A percentile compares a stretch with the other conserved stretches of the same genome.
These are phyloP conservation scores for Potamilus streckersoni DNA, from an alignment of 1,140 invertebrate genomes.

Conservation along the genomic window DNA sequence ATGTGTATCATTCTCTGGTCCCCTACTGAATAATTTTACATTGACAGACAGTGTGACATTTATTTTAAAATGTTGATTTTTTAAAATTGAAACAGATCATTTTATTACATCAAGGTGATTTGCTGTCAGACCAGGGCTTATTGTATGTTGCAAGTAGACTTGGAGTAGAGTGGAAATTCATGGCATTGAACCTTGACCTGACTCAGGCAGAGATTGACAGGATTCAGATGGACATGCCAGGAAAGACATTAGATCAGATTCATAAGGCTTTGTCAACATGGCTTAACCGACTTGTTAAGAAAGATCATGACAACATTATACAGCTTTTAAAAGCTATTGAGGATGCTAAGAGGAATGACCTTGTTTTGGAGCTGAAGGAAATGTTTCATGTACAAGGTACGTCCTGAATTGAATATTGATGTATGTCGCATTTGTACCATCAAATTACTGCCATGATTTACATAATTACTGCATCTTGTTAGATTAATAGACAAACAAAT, in stretches of 20 bases:
- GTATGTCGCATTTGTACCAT: no score
- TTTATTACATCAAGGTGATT: not conserved
- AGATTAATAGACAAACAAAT: no score
- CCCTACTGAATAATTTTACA: no score
- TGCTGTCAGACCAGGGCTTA: constrained; percentile 51
- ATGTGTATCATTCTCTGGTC: no score
- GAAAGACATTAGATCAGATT: constrained; percentile 34
- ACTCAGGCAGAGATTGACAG: constrained; percentile 52
- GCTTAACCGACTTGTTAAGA: constrained; percentile 11
- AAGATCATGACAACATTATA: constrained; percentile 14
- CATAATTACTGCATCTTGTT: no score
- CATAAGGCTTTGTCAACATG: constrained; percentile 27
- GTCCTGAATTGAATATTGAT: no score
- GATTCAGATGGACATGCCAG: constrained; percentile 49
- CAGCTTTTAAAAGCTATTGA: constrained; percentile 19
- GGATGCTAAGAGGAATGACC: constrained; percentile 9
- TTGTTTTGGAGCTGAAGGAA: constrained; percentile 17
- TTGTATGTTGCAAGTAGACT: constrained; percentile 46
- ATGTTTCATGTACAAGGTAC: not conserved
- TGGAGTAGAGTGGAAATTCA: constrained; percentile 49
- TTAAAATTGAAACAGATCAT: no score
- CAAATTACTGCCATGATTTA: no score
- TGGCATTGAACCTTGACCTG: constrained; percentile 46
- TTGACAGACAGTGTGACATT: no score
- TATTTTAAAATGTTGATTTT: no score